Percentiles rank a stretch among this genome's conserved stretches.
phyloP scores from a whole-genome alignment of 2,113 vertebrate species.

The Pampusana beccarii region DNA sequence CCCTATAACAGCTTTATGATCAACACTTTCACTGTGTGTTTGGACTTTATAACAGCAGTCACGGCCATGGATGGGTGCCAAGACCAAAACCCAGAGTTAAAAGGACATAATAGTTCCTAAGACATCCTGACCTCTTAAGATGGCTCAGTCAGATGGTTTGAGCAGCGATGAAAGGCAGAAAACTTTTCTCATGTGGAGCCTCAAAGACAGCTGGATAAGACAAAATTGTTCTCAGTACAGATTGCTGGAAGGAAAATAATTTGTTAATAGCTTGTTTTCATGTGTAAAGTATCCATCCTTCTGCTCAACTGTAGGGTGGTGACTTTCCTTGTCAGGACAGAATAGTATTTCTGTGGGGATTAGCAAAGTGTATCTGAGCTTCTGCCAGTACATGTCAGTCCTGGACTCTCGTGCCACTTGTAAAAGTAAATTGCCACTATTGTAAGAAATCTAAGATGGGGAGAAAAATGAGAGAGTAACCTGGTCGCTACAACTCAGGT shows the following conservation, averaged over 20 bases:
- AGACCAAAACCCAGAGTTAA: background rate
- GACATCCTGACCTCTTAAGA: slow-evolving; percentile 2
- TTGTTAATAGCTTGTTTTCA: background rate
- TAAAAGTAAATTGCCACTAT: background rate
- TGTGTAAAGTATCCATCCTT: background rate
- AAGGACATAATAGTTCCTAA: background rate
- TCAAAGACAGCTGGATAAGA: slow-evolving; percentile 17
- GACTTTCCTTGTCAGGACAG: background rate
- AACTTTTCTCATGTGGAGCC: background rate
- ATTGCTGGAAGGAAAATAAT: slow-evolving; percentile 17
- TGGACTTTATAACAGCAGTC: background rate
- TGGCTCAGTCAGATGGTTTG: slow-evolving; percentile 23
- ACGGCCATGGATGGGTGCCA: background rate
- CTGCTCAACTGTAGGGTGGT: background rate
- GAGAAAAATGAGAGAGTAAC: background rate
- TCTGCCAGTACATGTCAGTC: background rate
- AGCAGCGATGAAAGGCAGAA: slow-evolving; percentile 22
- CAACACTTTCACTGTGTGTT: background rate
- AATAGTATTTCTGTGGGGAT: background rate
- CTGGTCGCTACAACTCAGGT: background rate
- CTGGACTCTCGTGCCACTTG: background rate
- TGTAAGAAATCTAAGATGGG: background rate
- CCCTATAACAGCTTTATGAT: background rate
- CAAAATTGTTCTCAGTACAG: background rate
- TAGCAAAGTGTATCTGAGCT: background rate